phyloP scores from a whole-genome alignment of 2,797 vertebrate genomes.

The Allobates femoralis region DNA sequence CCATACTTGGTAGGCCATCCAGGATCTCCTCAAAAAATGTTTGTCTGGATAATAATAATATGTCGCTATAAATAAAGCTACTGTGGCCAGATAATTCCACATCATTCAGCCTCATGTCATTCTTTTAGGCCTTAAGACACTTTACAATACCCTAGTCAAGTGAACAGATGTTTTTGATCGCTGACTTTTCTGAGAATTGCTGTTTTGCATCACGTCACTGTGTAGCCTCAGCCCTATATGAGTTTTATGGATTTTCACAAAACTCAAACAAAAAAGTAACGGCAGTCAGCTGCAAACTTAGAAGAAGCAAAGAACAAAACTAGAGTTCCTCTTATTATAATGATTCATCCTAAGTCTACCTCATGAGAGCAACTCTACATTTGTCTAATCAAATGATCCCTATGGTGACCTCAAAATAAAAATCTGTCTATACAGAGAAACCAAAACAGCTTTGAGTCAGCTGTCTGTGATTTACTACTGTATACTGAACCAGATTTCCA shows the following conservation, averaged over 20 bases:
- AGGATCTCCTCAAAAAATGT: no score
- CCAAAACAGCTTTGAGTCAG: background rate
- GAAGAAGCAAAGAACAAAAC: background rate
- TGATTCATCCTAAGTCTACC: background rate
- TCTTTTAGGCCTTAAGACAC: no score
- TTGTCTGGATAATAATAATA: no score
- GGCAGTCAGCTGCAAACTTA: background rate
- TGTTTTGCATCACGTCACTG: no score
- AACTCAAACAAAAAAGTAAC: background rate
- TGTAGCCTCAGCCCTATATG: background rate
- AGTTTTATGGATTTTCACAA: background rate
- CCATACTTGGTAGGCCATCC: no score
- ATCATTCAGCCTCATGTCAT: no score
- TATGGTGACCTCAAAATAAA: background rate
- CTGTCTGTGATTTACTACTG: background rate
- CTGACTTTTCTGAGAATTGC: no score
- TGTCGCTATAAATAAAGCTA: no score
- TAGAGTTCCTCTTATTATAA: background rate
- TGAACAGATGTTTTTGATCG: no score
- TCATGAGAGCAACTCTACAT: background rate
- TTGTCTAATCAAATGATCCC: constrained; percentile 1
- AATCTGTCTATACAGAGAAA: background rate
- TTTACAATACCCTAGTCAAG: no score
- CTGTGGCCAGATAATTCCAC: no score
- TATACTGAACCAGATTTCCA: background rate